Evolutionary conservation across 1,140 invertebrate species (phyloP).

Genomic region (Drosophila arawakana): DNA sequence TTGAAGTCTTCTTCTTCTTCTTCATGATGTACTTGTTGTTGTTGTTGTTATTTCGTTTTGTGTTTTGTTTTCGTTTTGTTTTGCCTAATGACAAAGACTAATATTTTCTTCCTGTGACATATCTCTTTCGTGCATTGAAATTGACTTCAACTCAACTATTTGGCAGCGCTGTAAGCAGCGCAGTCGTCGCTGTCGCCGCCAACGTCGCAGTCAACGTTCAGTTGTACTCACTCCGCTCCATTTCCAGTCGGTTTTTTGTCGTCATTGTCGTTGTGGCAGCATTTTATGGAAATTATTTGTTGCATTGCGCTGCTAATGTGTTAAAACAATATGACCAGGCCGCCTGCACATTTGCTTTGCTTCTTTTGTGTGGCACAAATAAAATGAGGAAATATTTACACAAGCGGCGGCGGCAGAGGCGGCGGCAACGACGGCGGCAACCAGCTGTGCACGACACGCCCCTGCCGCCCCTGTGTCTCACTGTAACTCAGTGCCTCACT

Average conservation of each 20-base stretch:
- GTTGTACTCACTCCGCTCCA: constrained; percentile 46
- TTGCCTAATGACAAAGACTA: constrained; percentile 84
- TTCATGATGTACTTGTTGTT: constrained; percentile 1
- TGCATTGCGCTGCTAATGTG: constrained; percentile 84
- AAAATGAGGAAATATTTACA: constrained; percentile 79
- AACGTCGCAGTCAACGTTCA: not conserved
- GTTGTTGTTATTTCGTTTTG: constrained; percentile 58
- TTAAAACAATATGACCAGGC: constrained; percentile 82
- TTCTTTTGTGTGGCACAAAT: constrained; percentile 71
- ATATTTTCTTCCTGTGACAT: constrained; percentile 85
- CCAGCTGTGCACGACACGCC: constrained; percentile 74
- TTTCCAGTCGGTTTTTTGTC: constrained; percentile 43
- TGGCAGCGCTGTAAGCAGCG: constrained; percentile 9
- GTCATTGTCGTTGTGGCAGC: constrained; percentile 45
- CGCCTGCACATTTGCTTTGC: constrained; percentile 55
- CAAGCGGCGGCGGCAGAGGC: constrained; percentile 56
- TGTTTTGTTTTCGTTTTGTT: constrained; percentile 66
- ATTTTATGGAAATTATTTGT: constrained; percentile 84
- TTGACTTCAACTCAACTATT: constrained; percentile 52
- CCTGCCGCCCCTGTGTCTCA: constrained; percentile 63
- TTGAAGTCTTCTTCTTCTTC: not conserved
- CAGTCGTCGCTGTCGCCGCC: not conserved
- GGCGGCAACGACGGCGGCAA: constrained; percentile 8
- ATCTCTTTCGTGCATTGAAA: constrained; percentile 74
- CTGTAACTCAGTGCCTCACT: not conserved